A percentile compares a stretch with the other conserved stretches of the same genome.
Evolutionary conservation across 2,888 invertebrate genomes (phyloP).

Genomic region (Ichneumoninae sp.): DNA sequence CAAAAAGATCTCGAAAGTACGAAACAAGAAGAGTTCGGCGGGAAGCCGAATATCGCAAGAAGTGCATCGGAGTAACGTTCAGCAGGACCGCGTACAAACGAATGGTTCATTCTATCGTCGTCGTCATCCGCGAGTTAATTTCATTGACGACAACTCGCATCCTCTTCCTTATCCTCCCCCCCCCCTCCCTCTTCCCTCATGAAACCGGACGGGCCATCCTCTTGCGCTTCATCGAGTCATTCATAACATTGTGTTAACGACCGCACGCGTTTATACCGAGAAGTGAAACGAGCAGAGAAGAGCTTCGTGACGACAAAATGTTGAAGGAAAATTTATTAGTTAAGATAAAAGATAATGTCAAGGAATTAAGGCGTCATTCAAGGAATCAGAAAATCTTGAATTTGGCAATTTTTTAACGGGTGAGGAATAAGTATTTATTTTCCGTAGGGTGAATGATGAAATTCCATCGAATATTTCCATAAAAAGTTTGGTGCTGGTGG

Average conservation of each 20-base stretch:
- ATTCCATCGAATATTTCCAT: no score
- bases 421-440: no score
- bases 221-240: conserved; percentile 47
- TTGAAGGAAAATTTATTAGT: not conserved
- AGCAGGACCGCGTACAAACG: conserved; percentile 13
- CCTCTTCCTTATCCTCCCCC: not conserved
- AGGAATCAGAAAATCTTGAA: no score
- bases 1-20: conserved; percentile 33
- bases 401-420: not conserved
- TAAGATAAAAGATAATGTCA: no score
- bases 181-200: not conserved
- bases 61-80: conserved; percentile 13
- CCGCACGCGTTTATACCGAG: conserved; percentile 36
- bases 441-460: no score
- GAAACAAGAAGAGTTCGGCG: conserved; percentile 23
- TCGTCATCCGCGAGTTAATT: conserved; percentile 57
- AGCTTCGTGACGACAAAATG: not conserved
- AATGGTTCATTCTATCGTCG: conserved; percentile 17
- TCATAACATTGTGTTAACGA: conserved; percentile 61
- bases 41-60: not conserved
- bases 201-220: not conserved
- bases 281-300: conserved; percentile 34
- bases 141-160: conserved; percentile 61
- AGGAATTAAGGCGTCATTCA: no score
- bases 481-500: no score